Evolutionary conservation across 1,140 invertebrate genomes (phyloP).

Genomic region (Philopotamus ludificatus): DNA sequence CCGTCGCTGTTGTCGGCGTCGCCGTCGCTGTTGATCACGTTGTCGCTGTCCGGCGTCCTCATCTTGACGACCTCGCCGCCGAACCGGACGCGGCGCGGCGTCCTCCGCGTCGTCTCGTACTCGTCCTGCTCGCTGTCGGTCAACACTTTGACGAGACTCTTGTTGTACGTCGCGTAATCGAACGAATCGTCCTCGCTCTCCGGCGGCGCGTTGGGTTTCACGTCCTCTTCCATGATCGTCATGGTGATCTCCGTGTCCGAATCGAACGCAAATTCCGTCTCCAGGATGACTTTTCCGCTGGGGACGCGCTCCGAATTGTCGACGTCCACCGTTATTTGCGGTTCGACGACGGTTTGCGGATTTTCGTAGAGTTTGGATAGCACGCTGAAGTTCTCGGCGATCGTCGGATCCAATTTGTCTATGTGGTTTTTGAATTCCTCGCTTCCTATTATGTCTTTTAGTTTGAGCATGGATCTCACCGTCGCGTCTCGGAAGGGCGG

Average conservation of each 20-base stretch:
- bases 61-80: constrained; percentile 81
- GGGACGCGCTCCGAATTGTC: constrained; percentile 34
- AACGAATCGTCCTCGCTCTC: constrained; percentile 54
- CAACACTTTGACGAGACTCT: constrained; percentile 58
- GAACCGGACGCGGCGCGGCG: constrained; percentile 69
- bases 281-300: constrained; percentile 67
- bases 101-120: constrained; percentile 53
- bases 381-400: constrained; percentile 65
- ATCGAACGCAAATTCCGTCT: constrained; percentile 78
- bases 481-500: constrained; percentile 67
- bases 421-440: constrained; percentile 62
- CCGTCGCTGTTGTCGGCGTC: constrained; percentile 41
- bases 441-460: constrained; percentile 63
- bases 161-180: constrained; percentile 47
- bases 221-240: constrained; percentile 73
- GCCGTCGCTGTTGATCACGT: constrained; percentile 54
- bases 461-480: constrained; percentile 64
- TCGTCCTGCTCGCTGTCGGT: constrained; percentile 60
- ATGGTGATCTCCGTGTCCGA: constrained; percentile 75
- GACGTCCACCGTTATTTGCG: constrained; percentile 31
- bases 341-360: background rate
- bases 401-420: constrained; percentile 53
- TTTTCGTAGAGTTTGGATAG: constrained; percentile 63
- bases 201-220: constrained; percentile 49
- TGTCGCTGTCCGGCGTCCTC: constrained; percentile 78